Conservation (phyloP, 2,888 invertebrate genomes). For the Agrochola macilenta region DNA sequence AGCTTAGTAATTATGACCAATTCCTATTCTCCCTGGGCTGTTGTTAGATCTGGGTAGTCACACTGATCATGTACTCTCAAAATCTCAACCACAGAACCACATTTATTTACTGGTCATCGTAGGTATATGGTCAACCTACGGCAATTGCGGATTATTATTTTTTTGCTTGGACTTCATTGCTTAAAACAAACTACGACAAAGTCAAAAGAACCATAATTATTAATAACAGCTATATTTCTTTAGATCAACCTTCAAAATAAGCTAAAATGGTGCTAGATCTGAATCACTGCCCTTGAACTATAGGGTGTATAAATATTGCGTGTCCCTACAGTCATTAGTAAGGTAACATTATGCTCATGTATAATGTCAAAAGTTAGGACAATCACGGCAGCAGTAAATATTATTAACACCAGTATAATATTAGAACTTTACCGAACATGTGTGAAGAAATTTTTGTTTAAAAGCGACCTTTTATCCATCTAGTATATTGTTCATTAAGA, state of each 20-base stretch:
- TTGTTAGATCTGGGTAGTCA: neutral
- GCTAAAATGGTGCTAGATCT: slow-evolving; percentile 49
- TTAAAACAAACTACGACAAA: slow-evolving; percentile 18
- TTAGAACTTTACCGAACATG: neutral
- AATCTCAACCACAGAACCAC: neutral
- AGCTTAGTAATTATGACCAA: neutral
- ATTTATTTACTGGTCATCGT: neutral
- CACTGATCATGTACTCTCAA: neutral
- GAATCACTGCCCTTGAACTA: slow-evolving; percentile 65
- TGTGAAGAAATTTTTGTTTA: slow-evolving; percentile 2
- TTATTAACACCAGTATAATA: slow-evolving; percentile 21
- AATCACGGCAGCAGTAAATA: slow-evolving; percentile 37
- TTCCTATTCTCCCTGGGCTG: neutral
- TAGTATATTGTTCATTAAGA: neutral
- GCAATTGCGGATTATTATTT: neutral
- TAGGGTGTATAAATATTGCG: slow-evolving; percentile 60
- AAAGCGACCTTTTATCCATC: neutral
- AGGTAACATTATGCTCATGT: slow-evolving; percentile 48
- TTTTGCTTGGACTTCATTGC: slow-evolving; percentile 8
- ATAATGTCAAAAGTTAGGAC: slow-evolving; percentile 59
- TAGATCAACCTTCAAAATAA: slow-evolving; percentile 59
- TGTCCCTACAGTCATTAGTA: slow-evolving; percentile 65
- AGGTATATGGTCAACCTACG: neutral
- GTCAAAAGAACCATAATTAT: slow-evolving; percentile 29
- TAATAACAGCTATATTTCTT: slow-evolving; percentile 32